These are phyloP conservation scores for Otus sunia DNA, from an alignment of 2,113 vertebrate genomes.

Conservation along the genomic window DNA sequence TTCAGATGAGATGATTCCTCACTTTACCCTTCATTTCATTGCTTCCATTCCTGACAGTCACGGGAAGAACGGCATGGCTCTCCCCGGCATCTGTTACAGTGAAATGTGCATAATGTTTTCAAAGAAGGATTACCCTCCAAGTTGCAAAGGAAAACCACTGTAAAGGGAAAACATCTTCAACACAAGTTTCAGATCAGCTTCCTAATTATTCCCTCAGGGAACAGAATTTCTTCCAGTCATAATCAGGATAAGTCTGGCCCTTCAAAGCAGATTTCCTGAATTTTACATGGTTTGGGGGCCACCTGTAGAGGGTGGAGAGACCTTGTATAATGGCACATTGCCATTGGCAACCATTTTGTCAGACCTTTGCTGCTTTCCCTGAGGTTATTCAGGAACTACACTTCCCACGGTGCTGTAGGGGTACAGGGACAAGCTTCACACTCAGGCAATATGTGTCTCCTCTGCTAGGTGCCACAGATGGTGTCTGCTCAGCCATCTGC, in stretches of 20 bases:
- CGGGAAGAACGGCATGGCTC: accelerated
- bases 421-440: neutral
- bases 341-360: neutral
- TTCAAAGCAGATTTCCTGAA: neutral
- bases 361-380: neutral
- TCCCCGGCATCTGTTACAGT: neutral
- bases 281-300: neutral
- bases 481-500: neutral
- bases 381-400: neutral
- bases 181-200: neutral
- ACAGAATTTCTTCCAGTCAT: neutral
- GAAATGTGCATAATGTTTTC: neutral
- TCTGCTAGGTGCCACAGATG: neutral
- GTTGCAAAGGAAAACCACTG: neutral
- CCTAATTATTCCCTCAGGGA: constrained; percentile 33
- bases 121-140: neutral
- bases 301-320: neutral
- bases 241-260: neutral
- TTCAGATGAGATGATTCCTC: neutral
- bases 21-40: neutral
- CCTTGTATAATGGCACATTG: neutral
- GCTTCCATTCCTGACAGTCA: neutral
- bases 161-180: neutral
- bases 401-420: neutral
- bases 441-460: neutral